Conservation (phyloP, 2,797 vertebrate species). For the Ceryle rudis region DNA sequence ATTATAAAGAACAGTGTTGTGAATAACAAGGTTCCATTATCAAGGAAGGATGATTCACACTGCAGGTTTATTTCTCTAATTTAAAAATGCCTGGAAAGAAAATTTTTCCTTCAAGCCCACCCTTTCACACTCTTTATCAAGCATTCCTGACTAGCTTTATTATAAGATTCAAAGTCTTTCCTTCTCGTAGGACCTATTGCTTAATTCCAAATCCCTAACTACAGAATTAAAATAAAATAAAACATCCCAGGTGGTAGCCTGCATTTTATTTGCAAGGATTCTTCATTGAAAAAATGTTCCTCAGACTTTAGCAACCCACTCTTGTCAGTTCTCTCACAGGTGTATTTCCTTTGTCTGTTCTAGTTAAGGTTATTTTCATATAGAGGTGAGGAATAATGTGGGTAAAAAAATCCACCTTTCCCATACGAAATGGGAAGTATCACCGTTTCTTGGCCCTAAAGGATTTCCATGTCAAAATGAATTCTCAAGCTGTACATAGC, state of each 20-base stretch:
- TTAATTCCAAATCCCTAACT: not conserved
- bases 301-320: not conserved
- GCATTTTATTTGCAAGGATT: not conserved
- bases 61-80: not conserved
- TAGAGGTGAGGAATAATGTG: not conserved
- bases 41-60: not conserved
- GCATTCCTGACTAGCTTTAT: not conserved
- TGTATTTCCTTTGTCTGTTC: not conserved
- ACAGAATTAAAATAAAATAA: not conserved
- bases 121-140: not conserved
- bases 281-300: not conserved
- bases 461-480: not conserved
- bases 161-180: not conserved
- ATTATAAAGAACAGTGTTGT: not conserved
- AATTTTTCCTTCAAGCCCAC: not conserved
- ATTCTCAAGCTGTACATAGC: not conserved
- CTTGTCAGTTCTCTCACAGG: not conserved
- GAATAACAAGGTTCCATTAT: not conserved
- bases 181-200: not conserved
- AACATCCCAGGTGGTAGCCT: not conserved
- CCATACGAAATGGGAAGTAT: not conserved
- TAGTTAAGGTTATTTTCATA: not conserved
- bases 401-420: not conserved
- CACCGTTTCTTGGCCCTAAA: not conserved
- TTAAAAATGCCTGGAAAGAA: not conserved